Evolutionary conservation across 2,888 invertebrate species (phyloP).

Genomic region (Deilephila porcellus): DNA sequence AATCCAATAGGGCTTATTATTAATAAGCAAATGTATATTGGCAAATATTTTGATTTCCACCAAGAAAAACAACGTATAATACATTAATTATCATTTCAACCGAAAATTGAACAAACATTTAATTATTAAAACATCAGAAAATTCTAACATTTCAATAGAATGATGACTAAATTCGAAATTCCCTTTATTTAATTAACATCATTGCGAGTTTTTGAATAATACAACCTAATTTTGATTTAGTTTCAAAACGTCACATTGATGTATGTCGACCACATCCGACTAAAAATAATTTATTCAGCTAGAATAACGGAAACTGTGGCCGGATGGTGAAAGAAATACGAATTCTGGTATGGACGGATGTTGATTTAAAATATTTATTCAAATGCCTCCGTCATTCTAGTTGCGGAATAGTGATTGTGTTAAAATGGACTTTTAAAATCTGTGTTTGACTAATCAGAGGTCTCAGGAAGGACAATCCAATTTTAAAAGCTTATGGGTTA

Average conservation of each 20-base stretch:
- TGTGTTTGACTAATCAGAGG: no score
- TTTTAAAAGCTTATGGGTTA: no score
- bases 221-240: constrained; percentile 13
- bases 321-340: constrained; percentile 3
- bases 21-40: no score
- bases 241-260: constrained; percentile 5
- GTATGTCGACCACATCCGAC: constrained; percentile 6
- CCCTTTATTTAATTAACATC: neutral
- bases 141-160: neutral
- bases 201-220: neutral
- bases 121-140: neutral
- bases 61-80: no score
- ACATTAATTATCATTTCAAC: neutral
- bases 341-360: neutral
- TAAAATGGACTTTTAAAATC: no score
- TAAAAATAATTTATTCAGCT: neutral
- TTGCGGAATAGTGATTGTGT: no score
- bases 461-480: no score
- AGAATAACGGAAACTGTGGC: constrained; percentile 20
- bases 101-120: neutral
- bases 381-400: neutral
- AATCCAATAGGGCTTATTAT: no score
- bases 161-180: neutral
- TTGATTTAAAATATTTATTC: neutral
- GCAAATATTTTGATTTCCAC: no score